Evolutionary conservation across 2,797 vertebrate species (phyloP).

Genomic region (Pantherophis vulpinus): DNA sequence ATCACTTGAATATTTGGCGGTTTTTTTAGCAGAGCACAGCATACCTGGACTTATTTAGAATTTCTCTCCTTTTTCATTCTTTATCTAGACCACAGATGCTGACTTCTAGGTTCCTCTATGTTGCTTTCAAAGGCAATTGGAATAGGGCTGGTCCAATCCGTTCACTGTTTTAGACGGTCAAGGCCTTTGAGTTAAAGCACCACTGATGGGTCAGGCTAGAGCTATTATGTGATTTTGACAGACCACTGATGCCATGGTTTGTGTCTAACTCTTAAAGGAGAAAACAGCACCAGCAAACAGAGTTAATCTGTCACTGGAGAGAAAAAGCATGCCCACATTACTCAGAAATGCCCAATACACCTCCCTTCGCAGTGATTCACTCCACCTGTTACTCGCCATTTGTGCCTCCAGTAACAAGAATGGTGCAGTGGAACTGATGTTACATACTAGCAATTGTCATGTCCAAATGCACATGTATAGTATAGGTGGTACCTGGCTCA

Average conservation of each 20-base stretch:
- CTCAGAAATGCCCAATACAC: not conserved
- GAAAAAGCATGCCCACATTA: not conserved
- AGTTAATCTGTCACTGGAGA: not conserved
- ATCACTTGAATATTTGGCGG: not conserved
- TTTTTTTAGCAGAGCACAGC: not conserved
- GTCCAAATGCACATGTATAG: not conserved
- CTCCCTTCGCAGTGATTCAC: not conserved
- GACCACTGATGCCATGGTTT: not conserved
- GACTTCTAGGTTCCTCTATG: not conserved
- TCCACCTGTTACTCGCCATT: not conserved
- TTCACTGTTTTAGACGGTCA: not conserved
- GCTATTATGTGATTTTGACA: not conserved
- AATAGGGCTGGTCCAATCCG: not conserved
- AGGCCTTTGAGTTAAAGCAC: not conserved
- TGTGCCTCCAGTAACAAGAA: not conserved
- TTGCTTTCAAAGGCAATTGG: not conserved
- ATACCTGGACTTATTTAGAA: not conserved
- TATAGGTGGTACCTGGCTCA: not conserved
- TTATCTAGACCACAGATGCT: not conserved
- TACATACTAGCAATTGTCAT: not conserved
- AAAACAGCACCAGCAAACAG: not conserved
- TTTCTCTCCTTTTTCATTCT: not conserved
- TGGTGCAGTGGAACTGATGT: not conserved
- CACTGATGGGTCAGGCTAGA: not conserved
- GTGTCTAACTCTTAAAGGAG: not conserved